Percentiles rank a stretch among this genome's conserved stretches.
phyloP scores from a whole-genome alignment of 2,888 invertebrate genomes.

The Drosophila anceps region DNA sequence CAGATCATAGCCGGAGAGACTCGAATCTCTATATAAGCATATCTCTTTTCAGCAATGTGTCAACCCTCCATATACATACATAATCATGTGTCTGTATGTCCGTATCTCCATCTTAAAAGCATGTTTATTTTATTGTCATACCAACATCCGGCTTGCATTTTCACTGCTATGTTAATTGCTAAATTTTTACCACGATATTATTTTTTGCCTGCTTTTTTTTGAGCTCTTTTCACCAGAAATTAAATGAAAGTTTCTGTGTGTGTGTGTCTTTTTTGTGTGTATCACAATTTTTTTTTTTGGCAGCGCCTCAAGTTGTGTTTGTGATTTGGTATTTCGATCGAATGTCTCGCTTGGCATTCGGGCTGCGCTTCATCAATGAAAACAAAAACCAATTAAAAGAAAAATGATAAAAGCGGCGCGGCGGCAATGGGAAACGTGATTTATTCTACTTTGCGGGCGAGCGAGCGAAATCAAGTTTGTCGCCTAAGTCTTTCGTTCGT shows the following conservation, averaged over 20 bases:
- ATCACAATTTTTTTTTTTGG: constrained; percentile 29
- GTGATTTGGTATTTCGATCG: constrained; percentile 47
- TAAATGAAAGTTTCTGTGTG: constrained; percentile 71
- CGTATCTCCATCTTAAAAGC: constrained; percentile 7
- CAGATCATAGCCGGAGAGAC: background rate
- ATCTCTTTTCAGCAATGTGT: background rate
- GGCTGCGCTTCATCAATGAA: constrained; percentile 57
- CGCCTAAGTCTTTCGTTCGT: constrained; percentile 73
- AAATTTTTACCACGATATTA: constrained; percentile 34
- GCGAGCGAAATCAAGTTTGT: constrained; percentile 59
- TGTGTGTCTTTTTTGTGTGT: background rate
- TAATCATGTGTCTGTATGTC: background rate
- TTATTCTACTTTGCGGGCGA: constrained; percentile 31
- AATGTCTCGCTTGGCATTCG: constrained; percentile 38
- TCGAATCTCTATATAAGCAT: background rate
- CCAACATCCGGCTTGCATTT: constrained; percentile 47
- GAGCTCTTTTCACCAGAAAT: constrained; percentile 50
- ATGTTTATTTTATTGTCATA: constrained; percentile 37
- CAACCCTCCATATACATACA: background rate
- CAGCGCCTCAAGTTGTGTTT: constrained; percentile 39
- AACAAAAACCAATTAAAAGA: constrained; percentile 66
- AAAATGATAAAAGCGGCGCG: constrained; percentile 53
- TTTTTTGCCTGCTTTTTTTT: constrained; percentile 41
- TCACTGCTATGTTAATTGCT: constrained; percentile 42
- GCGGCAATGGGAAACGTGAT: constrained; percentile 31